A percentile compares a stretch with the other conserved stretches of the same genome.
Conservation (phyloP, 2,797 vertebrate genomes). For the Capromys pilorides region DNA sequence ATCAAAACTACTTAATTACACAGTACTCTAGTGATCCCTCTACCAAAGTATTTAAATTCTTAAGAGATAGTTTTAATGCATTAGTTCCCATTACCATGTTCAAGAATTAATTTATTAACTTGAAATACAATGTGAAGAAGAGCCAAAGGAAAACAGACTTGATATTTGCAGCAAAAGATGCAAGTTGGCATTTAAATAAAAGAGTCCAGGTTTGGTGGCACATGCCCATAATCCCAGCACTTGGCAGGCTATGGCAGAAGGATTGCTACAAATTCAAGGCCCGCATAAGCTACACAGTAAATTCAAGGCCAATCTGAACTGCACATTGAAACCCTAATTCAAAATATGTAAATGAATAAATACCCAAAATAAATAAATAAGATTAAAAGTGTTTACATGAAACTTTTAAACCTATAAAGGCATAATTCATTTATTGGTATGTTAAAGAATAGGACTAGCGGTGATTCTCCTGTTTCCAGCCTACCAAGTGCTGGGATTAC, state of each 20-base stretch:
- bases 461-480: no score
- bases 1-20: background rate
- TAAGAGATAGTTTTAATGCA: background rate
- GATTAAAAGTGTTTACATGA: background rate
- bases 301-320: no score
- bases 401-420: background rate
- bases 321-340: no score
- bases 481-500: no score
- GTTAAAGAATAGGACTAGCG: background rate
- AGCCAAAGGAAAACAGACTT: background rate
- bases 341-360: no score
- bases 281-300: no score
- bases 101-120: background rate
- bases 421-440: background rate
- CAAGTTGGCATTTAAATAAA: background rate
- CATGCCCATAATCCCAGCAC: no score
- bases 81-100: background rate
- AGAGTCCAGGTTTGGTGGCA: no score
- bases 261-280: no score
- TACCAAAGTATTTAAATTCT: slow-evolving; percentile 1
- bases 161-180: background rate
- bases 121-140: background rate
- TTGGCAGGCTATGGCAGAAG: no score
- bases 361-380: background rate
- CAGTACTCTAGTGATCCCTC: background rate